Conservation (phyloP, 2,797 vertebrate genomes). For the Microtus agrestis region DNA sequence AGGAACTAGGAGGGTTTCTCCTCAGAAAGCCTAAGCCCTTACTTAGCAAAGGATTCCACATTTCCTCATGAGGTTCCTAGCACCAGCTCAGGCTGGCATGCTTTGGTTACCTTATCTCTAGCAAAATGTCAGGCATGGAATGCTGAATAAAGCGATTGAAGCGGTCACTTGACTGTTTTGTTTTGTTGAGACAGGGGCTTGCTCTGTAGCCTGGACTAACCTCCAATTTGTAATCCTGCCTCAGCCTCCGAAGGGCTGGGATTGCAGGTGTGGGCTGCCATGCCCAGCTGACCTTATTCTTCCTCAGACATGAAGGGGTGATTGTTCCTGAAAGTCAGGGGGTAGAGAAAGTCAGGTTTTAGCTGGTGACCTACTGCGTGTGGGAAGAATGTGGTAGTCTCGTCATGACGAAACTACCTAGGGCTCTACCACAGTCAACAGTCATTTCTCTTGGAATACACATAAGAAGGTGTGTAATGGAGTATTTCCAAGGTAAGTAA, state of each 20-base stretch:
- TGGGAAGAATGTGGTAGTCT: neutral
- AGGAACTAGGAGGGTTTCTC: neutral
- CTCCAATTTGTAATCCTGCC: neutral
- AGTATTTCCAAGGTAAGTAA: neutral
- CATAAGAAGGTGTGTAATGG: neutral
- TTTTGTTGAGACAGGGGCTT: neutral
- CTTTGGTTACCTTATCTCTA: neutral
- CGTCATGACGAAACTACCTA: neutral
- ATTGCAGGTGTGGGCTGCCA: neutral
- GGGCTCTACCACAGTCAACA: neutral
- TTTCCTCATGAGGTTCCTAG: neutral
- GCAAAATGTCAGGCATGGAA: neutral
- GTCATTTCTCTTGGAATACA: neutral
- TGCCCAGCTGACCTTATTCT: neutral
- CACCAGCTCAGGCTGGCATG: neutral
- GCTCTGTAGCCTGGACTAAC: neutral
- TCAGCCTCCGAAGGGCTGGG: neutral
- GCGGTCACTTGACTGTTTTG: neutral
- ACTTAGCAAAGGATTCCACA: neutral
- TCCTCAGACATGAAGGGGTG: neutral
- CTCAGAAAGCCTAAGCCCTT: neutral
- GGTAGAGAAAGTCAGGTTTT: neutral
- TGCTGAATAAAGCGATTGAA: neutral
- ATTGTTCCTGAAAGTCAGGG: neutral
- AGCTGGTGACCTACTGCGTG: neutral